Conservation (phyloP, 2,888 invertebrate species). For the Orthonychiurus folsomi region DNA sequence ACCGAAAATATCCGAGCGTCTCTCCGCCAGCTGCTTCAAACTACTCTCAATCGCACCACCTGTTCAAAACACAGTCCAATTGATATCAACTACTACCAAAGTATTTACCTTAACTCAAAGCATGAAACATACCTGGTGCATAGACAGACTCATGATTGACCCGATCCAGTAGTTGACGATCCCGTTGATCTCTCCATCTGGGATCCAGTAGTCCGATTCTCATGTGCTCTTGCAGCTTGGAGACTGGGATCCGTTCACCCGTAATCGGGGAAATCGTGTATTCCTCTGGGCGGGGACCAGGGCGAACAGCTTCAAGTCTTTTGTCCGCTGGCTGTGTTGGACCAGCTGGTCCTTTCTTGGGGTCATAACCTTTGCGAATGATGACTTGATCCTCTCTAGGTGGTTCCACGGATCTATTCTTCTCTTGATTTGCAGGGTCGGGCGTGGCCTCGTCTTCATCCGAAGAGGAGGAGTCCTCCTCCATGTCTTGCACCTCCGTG, state of each 20-base stretch:
- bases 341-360: constrained; percentile 58
- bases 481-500: constrained; percentile 77
- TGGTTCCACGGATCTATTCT: constrained; percentile 44
- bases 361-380: constrained; percentile 93
- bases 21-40: constrained; percentile 88
- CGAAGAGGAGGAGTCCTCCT: constrained; percentile 62
- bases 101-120: too few species aligned
- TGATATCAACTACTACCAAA: constrained; percentile 42
- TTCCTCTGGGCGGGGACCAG: constrained; percentile 61
- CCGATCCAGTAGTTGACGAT: constrained; percentile 86
- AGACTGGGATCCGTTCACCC: constrained; percentile 92
- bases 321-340: constrained; percentile 45
- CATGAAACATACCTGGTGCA: constrained; percentile 54
- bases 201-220: constrained; percentile 92
- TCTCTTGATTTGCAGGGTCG: constrained; percentile 39
- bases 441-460: constrained; percentile 54
- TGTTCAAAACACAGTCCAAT: constrained; percentile 42
- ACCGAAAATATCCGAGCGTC: constrained; percentile 99
- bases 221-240: constrained; percentile 96
- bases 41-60: constrained; percentile 90
- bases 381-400: constrained; percentile 68
- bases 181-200: constrained; percentile 94
- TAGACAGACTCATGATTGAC: constrained; percentile 80
- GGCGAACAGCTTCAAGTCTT: constrained; percentile 48
- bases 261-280: constrained; percentile 97